These are phyloP conservation scores for Homarus americanus DNA, from an alignment of 1,140 invertebrate genomes.

Conservation along the genomic window DNA sequence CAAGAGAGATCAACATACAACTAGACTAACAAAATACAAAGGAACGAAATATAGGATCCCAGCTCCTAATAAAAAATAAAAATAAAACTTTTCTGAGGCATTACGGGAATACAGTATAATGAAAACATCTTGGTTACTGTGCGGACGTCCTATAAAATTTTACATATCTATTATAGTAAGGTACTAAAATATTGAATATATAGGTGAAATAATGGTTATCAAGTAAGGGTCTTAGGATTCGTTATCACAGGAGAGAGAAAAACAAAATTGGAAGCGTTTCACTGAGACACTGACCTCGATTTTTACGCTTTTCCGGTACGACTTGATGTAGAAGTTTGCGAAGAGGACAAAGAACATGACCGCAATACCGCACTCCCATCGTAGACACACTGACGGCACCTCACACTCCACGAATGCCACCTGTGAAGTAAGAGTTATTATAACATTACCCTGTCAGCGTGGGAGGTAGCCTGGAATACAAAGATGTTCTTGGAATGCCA, in stretches of 20 bases:
- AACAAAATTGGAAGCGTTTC: too few relatives aligned
- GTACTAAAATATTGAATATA: background rate
- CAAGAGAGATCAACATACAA: background rate
- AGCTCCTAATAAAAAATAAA: background rate
- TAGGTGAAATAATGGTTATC: background rate
- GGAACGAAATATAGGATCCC: too few relatives aligned
- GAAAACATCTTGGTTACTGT: background rate
- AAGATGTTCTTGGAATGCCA: too few relatives aligned
- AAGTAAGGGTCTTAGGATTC: too few relatives aligned
- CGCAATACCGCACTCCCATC: slow-evolving; percentile 83
- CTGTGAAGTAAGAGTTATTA: too few relatives aligned
- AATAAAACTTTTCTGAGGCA: background rate
- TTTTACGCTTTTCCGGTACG: slow-evolving; percentile 88
- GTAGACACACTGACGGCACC: slow-evolving; percentile 47
- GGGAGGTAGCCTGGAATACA: too few relatives aligned
- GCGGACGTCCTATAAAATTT: background rate
- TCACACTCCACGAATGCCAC: slow-evolving; percentile 29
- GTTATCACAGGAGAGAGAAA: too few relatives aligned
- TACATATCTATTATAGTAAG: background rate
- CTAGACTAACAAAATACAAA: background rate
- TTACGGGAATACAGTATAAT: background rate
- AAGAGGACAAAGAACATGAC: slow-evolving; percentile 94
- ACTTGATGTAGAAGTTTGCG: slow-evolving; percentile 95
- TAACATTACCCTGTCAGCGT: too few relatives aligned
- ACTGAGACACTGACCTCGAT: slow-evolving; percentile 89